Base-by-base conservation (phyloP, 2,888 invertebrate genomes). In the Tipula vernalis region DNA sequence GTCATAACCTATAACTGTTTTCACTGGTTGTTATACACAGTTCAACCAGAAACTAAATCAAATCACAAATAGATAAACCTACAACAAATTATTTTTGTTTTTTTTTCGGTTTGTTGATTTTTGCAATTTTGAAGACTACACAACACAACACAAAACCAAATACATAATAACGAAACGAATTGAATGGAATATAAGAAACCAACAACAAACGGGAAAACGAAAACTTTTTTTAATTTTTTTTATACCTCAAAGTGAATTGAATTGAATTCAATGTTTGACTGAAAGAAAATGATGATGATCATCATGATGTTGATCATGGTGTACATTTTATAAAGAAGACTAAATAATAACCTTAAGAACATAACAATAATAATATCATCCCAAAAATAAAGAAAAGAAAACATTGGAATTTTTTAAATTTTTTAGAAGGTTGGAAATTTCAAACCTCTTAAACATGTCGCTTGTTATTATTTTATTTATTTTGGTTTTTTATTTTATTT, bases 341-440 rank as follows among this genome's bases (percentile, higher is more conserved):
- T 71, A 71, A 71, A 71, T 71, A 71, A 71, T 71, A 71, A 71
- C 71, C 71, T 71, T 71, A 71, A 71, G 71, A 71, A 71, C 28
- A 71, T 28, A 71, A 71, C 71, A 71, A 71, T 71, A 71, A 71
- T 71, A 71, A 71, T 71, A 71, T 71, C 71, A 71, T 71, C 71
- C 84, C 36, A 84, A 84, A 41, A 84, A 84, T 84, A 41, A 83
- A 84, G 36, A 84, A 84, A 84, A 84, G 41, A 84, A 84, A 84
- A 39, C 84, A 84, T 84, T 15, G 84, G 84, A 84, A 84, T 84
- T 84, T n/a, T 84, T 84, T 39, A 84, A 39, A 84, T 84, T 84
- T 71, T 84, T 84, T 84, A 84, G 84, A 84, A 84, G 84, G 84
- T 84, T 84, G 84, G 84, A 84, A 84, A 84, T 84, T 84, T 84